These are phyloP conservation scores for Cliona cf. orientalis DNA, from an alignment of 37 sponge, comb jelly and placozoan genomes.

Conservation along the genomic window DNA sequence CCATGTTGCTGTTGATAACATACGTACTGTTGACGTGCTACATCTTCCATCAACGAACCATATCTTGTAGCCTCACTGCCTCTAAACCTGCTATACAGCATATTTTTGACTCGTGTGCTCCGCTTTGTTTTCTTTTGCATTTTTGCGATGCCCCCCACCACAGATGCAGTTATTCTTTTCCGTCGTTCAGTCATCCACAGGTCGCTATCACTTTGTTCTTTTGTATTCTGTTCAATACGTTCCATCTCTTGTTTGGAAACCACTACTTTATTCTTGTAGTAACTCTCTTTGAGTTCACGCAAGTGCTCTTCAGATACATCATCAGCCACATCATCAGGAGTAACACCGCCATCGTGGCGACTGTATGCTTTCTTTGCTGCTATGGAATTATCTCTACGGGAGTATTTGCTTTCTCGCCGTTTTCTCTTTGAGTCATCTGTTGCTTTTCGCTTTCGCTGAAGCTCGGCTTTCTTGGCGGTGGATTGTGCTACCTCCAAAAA, in stretches of 20 bases:
- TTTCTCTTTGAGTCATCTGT: conserved; percentile 23
- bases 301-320: conserved; percentile 21
- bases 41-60: neutral
- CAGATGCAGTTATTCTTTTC: conserved; percentile 45
- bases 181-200: conserved; percentile 36
- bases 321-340: conserved; percentile 19
- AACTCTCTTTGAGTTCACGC: conserved; percentile 2
- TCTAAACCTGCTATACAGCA: conserved; percentile 14
- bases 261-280: conserved; percentile 27
- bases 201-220: conserved; percentile 3
- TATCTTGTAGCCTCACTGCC: conserved; percentile 19
- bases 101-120: conserved; percentile 2
- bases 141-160: conserved; percentile 27
- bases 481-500: no score
- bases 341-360: conserved; percentile 18
- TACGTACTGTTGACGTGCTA: neutral
- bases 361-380: conserved; percentile 43
- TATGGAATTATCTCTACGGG: conserved; percentile 1
- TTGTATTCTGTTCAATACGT: conserved; percentile 13
- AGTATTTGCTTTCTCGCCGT: conserved; percentile 18
- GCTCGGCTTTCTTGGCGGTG: no score
- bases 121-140: conserved; percentile 21
- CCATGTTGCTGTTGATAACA: neutral
- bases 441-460: conserved; percentile 44
- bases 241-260: neutral